Evolutionary conservation across 2,888 invertebrate genomes (phyloP).

Genomic region (Polydrusus pterygomalis): DNA sequence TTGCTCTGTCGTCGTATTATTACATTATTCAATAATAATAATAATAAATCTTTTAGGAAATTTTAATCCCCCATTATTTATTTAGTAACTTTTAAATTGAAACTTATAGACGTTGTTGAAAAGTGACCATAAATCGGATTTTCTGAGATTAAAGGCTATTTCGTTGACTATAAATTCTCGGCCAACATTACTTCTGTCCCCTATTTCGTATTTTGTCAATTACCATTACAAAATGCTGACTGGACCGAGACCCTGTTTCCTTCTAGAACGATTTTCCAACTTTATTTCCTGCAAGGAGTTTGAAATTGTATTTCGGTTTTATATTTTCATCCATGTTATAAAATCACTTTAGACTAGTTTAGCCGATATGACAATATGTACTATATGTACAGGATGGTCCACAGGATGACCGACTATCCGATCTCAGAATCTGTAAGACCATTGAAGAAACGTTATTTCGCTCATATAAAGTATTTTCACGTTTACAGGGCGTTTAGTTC

Average conservation of each 20-base stretch:
- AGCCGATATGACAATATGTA: too few relatives aligned
- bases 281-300: conserved; percentile 1
- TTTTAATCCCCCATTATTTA: conserved; percentile 31
- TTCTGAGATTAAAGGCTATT: conserved; percentile 41
- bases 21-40: conserved; percentile 31
- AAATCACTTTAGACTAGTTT: too few relatives aligned
- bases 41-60: too few relatives aligned
- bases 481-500: too few relatives aligned
- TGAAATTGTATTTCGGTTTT: conserved; percentile 19
- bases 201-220: conserved; percentile 39
- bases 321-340: not conserved
- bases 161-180: conserved; percentile 37
- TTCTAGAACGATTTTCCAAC: conserved; percentile 10
- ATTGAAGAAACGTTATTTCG: too few relatives aligned
- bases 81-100: conserved; percentile 41
- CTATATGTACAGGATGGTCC: too few relatives aligned
- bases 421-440: too few relatives aligned
- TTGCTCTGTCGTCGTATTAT: too few relatives aligned
- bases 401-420: too few relatives aligned
- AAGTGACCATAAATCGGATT: conserved; percentile 46
- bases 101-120: conserved; percentile 39
- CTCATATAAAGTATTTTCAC: too few relatives aligned
- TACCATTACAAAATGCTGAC: conserved; percentile 34
- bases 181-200: conserved; percentile 24
- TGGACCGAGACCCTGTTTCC: conserved; percentile 11